Base-by-base conservation (phyloP, 1,140 invertebrate species). In the Penaeus chinensis region DNA sequence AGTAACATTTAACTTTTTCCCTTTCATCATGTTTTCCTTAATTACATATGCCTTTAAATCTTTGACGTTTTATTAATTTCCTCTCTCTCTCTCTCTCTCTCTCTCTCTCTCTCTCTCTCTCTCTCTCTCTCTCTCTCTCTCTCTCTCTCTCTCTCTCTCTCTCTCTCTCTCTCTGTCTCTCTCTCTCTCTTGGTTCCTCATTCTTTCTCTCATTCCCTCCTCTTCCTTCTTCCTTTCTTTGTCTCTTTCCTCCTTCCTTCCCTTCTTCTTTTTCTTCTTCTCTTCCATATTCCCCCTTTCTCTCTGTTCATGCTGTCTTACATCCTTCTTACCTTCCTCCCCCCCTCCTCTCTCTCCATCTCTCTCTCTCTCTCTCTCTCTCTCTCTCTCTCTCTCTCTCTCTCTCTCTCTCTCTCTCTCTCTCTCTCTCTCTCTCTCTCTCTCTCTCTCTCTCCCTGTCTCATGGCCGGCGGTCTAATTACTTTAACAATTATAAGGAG, bases 41-140 rank as follows among this genome's bases (percentile, higher is more conserved):
- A 7, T 42, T 42, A 42, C 37, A 42, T 42, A 42, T 42, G 37
- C 37, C 7, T 42, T 42, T 42, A 42, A 8, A 8, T 42, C 37
- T 42, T 42, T 42, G 37, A 42, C 37, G 37, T 8, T 27, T 60
- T 60, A 80, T 54, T 62, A 60, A 24, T 60, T 10, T 42, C 47
- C n/a, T 76, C 71, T 76, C n/a, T 76, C 71, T 76, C n/a, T 76
- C 71, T 76, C n/a, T 76, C 71, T 76, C n/a, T 76, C 71, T 76
- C n/a, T 76, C 71, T 76, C n/a, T 76, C 71, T 76, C n/a, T 76
- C 71, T 76, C 71, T 76, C 71, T 76, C 71, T 76, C 71, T 76
- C 71, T 76, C 71, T 76, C 71, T 76, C 71, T 76, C 71, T 76
- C 71, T 76, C 71, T 76, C n/a, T 76, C 71, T 76, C n/a, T 76